A percentile compares a stretch with the other conserved stretches of the same genome.
phyloP scores from a whole-genome alignment of 92 coral and sea anemone genomes.

The Umimayanthus kanabou region DNA sequence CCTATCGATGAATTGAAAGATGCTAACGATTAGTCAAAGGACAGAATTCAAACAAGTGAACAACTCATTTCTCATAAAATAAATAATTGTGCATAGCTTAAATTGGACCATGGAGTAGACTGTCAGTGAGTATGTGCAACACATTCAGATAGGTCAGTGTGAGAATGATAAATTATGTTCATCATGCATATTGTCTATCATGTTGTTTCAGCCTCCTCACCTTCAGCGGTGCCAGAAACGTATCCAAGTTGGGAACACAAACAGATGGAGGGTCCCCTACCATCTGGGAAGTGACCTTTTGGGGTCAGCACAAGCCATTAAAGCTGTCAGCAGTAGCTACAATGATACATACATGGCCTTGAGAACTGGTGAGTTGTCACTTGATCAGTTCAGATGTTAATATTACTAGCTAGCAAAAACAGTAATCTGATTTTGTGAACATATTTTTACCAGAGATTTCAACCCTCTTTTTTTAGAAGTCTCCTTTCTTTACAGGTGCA shows the following conservation, averaged over 20 bases:
- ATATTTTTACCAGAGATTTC: too few relatives aligned
- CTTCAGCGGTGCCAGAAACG: constrained; percentile 84
- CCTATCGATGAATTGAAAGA: too few relatives aligned
- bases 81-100: too few relatives aligned
- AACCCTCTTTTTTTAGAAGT: too few relatives aligned
- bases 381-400: too few relatives aligned
- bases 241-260: constrained; percentile 89
- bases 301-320: constrained; percentile 92
- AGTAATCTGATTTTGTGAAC: not conserved
- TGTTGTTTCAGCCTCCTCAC: constrained; percentile 76
- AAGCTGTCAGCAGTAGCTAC: constrained; percentile 81
- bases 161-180: not conserved
- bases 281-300: constrained; percentile 86
- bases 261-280: constrained; percentile 91
- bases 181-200: not conserved
- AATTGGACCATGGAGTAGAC: too few relatives aligned
- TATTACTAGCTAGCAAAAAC: not conserved
- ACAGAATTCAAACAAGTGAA: too few relatives aligned
- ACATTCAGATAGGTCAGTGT: not conserved
- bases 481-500: too few relatives aligned
- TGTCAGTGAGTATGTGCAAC: not conserved
- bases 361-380: constrained; percentile 58
- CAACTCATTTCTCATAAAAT: too few relatives aligned
- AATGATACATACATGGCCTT: constrained; percentile 78
- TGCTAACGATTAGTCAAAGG: too few relatives aligned